A percentile compares a stretch with the other conserved stretches of the same genome.
Conservation (phyloP, 2,888 invertebrate species). For the Atherix ibis region DNA sequence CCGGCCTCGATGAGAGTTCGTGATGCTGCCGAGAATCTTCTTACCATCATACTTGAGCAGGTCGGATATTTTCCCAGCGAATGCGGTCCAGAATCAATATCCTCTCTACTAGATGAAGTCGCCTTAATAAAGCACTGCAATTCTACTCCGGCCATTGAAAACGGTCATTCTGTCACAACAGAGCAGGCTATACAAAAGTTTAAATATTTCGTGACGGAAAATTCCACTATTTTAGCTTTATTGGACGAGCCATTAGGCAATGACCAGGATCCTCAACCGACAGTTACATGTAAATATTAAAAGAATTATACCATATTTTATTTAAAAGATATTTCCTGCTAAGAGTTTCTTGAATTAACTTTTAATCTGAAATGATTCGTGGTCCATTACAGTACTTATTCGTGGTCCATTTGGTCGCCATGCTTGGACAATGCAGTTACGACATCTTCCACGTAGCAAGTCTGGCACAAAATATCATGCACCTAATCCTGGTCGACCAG, state of each 20-base stretch:
- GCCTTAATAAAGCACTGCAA: slow-evolving; percentile 63
- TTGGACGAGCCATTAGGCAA: slow-evolving; percentile 88
- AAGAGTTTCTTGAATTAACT: too few species aligned
- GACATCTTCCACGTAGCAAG: slow-evolving; percentile 75
- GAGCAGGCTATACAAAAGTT: slow-evolving; percentile 53
- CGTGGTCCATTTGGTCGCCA: slow-evolving; percentile 88
- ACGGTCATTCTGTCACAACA: slow-evolving; percentile 16
- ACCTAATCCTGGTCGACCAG: slow-evolving; percentile 50
- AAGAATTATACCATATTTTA: neutral
- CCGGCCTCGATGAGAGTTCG: slow-evolving; percentile 95
- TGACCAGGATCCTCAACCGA: slow-evolving; percentile 84
- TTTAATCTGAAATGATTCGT: too few species aligned
- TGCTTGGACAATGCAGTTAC: slow-evolving; percentile 82
- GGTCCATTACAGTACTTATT: slow-evolving; percentile 66
- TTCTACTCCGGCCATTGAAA: slow-evolving; percentile 34
- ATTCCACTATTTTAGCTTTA: slow-evolving; percentile 72
- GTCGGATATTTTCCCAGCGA: slow-evolving; percentile 73
- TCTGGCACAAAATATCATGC: slow-evolving; percentile 44
- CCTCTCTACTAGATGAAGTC: slow-evolving; percentile 77
- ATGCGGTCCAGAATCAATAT: slow-evolving; percentile 67
- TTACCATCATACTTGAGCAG: slow-evolving; percentile 83
- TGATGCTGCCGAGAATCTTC: slow-evolving; percentile 89
- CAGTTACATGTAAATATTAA: slow-evolving; percentile 46
- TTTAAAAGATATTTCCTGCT: slow-evolving; percentile 1
- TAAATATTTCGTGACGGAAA: slow-evolving; percentile 83